These are phyloP conservation scores for Conchocele bisecta DNA, from an alignment of 2,888 invertebrate genomes.

Conservation along the genomic window DNA sequence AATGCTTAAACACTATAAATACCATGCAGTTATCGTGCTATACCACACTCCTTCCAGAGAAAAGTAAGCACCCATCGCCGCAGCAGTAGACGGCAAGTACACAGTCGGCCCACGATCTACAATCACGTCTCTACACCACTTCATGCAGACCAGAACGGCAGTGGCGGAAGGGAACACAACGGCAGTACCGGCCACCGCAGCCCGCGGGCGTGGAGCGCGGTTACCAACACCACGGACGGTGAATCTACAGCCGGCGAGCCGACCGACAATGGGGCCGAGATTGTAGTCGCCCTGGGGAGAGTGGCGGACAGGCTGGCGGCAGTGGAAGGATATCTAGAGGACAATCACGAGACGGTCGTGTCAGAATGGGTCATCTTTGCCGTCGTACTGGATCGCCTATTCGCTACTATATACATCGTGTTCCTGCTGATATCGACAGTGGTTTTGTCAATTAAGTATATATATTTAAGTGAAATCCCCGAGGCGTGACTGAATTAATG, in stretches of 20 bases:
- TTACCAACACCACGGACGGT: too few species aligned
- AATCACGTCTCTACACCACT: too few species aligned
- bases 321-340: too few species aligned
- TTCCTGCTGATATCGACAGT: slow-evolving; percentile 17
- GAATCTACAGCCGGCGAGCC: too few species aligned
- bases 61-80: too few species aligned
- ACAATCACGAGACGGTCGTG: neutral
- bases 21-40: too few species aligned
- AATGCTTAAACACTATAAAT: too few species aligned
- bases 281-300: neutral
- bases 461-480: neutral
- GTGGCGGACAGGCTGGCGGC: neutral
- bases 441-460: slow-evolving; percentile 18
- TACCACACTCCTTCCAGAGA: too few species aligned
- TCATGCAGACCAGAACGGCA: too few species aligned
- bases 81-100: too few species aligned
- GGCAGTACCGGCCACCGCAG: neutral
- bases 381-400: slow-evolving; percentile 47
- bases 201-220: neutral
- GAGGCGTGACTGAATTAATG: too few species aligned
- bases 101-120: too few species aligned
- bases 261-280: neutral
- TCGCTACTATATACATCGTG: slow-evolving; percentile 38
- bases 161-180: neutral
- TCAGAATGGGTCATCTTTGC: slow-evolving; percentile 52